A percentile compares a stretch with the other conserved stretches of the same genome.
Evolutionary conservation across 2,888 invertebrate genomes (phyloP).

Genomic region (Iselma pallidipennis): DNA sequence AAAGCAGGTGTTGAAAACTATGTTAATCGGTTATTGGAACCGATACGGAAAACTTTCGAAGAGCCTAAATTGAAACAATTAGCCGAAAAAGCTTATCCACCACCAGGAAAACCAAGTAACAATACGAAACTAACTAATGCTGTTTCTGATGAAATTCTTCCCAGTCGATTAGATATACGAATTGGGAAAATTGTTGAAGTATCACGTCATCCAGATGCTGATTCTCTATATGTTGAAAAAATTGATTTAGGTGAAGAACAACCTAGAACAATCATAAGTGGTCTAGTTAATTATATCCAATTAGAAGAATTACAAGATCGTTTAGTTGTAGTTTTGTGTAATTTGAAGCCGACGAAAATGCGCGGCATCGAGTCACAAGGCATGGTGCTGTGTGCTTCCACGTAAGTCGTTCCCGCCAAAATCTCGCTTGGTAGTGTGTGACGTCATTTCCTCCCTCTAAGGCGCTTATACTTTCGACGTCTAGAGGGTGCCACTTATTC

Average conservation of each 20-base stretch:
- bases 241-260: conserved; percentile 84
- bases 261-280: conserved; percentile 78
- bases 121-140: conserved; percentile 22
- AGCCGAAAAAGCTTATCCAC: conserved; percentile 82
- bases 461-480: no score
- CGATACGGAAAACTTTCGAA: conserved; percentile 85
- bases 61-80: conserved; percentile 78
- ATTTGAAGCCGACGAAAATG: conserved; percentile 97
- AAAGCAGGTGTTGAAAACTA: conserved; percentile 82
- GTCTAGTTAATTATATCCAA: conserved; percentile 89
- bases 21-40: conserved; percentile 85
- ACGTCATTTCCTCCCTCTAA: no score
- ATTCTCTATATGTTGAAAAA: conserved; percentile 88
- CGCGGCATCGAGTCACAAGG: conserved; percentile 89
- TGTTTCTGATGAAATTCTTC: conserved; percentile 66
- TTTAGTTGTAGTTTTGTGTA: conserved; percentile 91
- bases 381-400: conserved; percentile 91
- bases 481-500: no score
- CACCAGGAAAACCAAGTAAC: conserved; percentile 64
- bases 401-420: no score
- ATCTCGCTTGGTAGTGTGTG: no score
- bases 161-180: conserved; percentile 81
- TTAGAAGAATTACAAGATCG: conserved; percentile 88
- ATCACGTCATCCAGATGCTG: conserved; percentile 88
- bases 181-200: conserved; percentile 87